Evolutionary conservation across 2,113 vertebrate genomes (phyloP), one percentile per base, ranked within the genome.

Genomic region (Sylvietta virens): DNA sequence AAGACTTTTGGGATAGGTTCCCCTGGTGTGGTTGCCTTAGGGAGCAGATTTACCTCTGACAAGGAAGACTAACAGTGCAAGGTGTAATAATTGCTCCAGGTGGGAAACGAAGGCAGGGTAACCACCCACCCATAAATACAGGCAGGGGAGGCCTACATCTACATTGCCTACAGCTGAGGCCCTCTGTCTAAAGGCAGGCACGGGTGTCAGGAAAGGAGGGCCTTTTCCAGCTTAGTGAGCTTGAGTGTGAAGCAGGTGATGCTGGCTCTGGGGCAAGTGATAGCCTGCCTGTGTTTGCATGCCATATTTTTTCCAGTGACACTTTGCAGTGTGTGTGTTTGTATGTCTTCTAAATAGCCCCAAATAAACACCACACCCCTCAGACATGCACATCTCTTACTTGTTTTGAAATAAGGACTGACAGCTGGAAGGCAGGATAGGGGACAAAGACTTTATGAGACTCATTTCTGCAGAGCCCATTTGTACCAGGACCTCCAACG

Each of bases 231-330:
- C 74, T 86, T 89, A 65, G 27, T 0, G 2, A 95, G 81, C 82
- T 30, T 94, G 85, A 91, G 61, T 76, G 42, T 3, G 19, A 65
- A 91, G 86, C 86, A 94, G 89, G 89, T 92, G 92, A 90, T 88
- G 44, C 81, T 56, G 71, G 33, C 24, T 74, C 33, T 44, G 65
- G 44, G 91, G 40, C 92, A 94, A 92, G 93, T 80, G 67, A 40
- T 48, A 66, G 76, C 93, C 71, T 95, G 87, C 14, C 87, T 58
- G 47, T 2, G 4, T 92, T 96, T 88, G 72, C 92, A 53, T 86
- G 64, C 90, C 40, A 1, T 90, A 60, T 94, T 95, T 94, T 90
- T 83, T 73, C 82, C 76, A 71, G 77, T 86, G 93, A 86, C 60
- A 83, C 20, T 83, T 40, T 19, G 40, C n/a, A 56, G 60, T 62